Evolutionary conservation across 2,113 vertebrate species (phyloP), one percentile per base, ranked within the genome.

Genomic region (Poecilia latipinna): DNA sequence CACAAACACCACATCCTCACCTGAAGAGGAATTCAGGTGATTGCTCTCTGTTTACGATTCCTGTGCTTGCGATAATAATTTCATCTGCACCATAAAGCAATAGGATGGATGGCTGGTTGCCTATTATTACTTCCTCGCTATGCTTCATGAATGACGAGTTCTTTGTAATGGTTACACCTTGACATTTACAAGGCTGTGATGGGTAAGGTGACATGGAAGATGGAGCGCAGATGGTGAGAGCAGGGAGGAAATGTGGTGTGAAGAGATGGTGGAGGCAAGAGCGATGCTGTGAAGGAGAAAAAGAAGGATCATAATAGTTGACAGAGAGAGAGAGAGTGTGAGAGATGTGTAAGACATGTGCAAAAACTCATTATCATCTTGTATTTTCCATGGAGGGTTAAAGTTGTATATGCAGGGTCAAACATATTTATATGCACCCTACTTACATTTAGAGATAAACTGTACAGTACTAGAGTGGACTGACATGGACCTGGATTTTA

Each of bases 201-300:
- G 65, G 70, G 70, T 74, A 60, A 68, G 61, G 80, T 79, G 74
- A 80, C 80, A 75, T 22, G 33, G 69, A 37, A 74, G 80, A 86
- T 77, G 71, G 51, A 82, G 70, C 83, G 70, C 79, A 82, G 79
- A 74, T 82, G 77, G 81, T 78, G n/a, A 64, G 72, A 74, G 72
- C 66, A 57, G 54, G 42, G 62, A 79, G 76, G 61, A 31, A 37
- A 54, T 57, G 66, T 51, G 72, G 70, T 32, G 35, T 66, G 44
- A 75, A 70, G 62, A 68, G 26, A 62, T n/a, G 51, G 29, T 31
- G 28, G 42, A n/a, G 29, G 4, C 24, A 39, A 39, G 42, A 61
- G 60, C 29, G 65, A 70, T 19, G 70, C 13, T 12, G 26, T 8
- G 39, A 22, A n/a, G 12, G 8, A 17, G 35, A 24, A 8, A 31